Conservation (phyloP, 2,797 vertebrate species). For the Eulemur rubriventer region DNA sequence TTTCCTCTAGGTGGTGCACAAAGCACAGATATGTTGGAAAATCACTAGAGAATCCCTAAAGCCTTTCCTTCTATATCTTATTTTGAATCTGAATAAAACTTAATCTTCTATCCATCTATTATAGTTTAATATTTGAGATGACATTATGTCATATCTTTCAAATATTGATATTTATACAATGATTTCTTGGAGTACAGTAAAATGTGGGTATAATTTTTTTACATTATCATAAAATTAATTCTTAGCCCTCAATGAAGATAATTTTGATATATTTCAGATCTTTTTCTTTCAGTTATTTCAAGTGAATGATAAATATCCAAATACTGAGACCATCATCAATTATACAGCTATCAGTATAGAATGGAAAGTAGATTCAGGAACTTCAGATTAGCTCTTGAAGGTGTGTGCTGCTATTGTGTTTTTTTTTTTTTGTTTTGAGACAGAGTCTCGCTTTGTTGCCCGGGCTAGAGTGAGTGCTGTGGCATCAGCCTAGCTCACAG, state of each 20-base stretch:
- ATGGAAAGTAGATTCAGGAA: background rate
- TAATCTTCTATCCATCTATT: background rate
- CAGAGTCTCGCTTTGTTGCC: no score
- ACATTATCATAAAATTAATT: constrained; percentile 33
- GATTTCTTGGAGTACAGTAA: background rate
- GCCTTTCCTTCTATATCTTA: background rate
- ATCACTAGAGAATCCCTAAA: background rate
- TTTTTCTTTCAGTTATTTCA: background rate
- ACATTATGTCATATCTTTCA: background rate
- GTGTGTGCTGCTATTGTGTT: no score
- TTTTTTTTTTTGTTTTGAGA: no score
- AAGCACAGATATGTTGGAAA: constrained; percentile 33
- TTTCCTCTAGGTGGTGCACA: constrained; percentile 71
- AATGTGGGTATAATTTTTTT: constrained; percentile 13
- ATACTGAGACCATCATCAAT: background rate
- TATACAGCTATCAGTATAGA: background rate
- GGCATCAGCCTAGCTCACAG: no score
- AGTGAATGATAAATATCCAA: background rate
- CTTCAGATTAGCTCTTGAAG: background rate
- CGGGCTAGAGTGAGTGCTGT: no score
- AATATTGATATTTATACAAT: background rate
- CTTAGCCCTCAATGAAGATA: background rate
- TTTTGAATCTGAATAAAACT: constrained; percentile 15
- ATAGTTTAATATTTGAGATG: constrained; percentile 7
- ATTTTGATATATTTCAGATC: background rate